A percentile compares a stretch with the other conserved stretches of the same genome.
These are phyloP conservation scores for Schizaphis graminum DNA, from an alignment of 2,888 invertebrate species.

Conservation along the genomic window DNA sequence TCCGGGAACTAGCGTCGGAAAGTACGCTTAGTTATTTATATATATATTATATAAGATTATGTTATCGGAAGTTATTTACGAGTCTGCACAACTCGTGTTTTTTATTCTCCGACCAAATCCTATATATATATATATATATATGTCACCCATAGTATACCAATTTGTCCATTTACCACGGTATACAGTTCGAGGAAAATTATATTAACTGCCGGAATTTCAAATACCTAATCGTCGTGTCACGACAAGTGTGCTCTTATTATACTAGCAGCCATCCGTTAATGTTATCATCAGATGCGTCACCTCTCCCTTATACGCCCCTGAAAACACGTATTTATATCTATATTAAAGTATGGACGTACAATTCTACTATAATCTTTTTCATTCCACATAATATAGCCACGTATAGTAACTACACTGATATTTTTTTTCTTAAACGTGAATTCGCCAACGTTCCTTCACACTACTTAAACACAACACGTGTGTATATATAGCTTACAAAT, in stretches of 20 bases:
- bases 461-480: background rate
- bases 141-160: background rate
- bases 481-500: background rate
- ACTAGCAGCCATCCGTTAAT: background rate
- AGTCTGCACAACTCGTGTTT: background rate
- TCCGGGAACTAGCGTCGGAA: too few species aligned
- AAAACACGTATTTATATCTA: background rate
- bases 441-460: background rate
- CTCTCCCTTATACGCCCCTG: background rate
- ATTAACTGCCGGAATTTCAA: background rate
- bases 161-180: background rate
- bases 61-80: background rate
- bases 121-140: background rate
- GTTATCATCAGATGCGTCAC: background rate
- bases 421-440: background rate
- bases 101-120: background rate
- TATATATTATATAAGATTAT: background rate
- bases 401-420: background rate
- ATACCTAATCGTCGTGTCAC: background rate
- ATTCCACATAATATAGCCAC: background rate
- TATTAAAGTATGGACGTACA: background rate
- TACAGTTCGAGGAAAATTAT: background rate
- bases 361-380: background rate
- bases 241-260: background rate
- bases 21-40: too few species aligned